Base-by-base conservation (phyloP, 2,888 invertebrate species). In the Oxytorus armatus region DNA sequence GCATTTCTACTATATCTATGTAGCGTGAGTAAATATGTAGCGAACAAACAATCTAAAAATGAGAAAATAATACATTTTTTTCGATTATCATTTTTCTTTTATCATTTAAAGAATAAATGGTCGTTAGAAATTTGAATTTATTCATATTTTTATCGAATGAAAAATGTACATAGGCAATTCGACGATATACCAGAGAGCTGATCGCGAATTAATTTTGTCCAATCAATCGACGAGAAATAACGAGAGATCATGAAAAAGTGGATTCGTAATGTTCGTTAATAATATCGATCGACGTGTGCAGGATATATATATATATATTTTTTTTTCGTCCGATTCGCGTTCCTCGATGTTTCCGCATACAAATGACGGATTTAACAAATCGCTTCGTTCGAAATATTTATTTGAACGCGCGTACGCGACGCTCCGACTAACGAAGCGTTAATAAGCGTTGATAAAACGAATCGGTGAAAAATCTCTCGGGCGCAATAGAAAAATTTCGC, bases 21-120 rank as follows among this genome's bases (percentile, higher is more conserved):
- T 59, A 59, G 42, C 77, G 18, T 73, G 49, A 53, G 51, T 44
- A 53, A 73, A 78, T 55, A 49, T 49, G 73, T 73, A 59, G 69
- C 65, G 78, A 69, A 82, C 76, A 70, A 80, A 73, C 74, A 63
- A 61, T 81, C 74, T 68, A 79, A 80, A 80, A 79, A 83, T 80
- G 72, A 65, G 23, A 63, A 70, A 65, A 53, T 18, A 11, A n/a
- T n/a, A n/a, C n/a, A n/a, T n/a, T n/a, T n/a, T n/a, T n/a, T n/a
- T n/a, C n/a, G n/a, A n/a, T n/a, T n/a, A n/a, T n/a, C n/a, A n/a
- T n/a, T n/a, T n/a, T n/a, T n/a, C n/a, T n/a, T n/a, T n/a, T n/a
- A n/a, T n/a, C n/a, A 33, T 33, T 8, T 44, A 33, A 18, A 18
- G 21, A n/a, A n/a, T n/a, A n/a, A n/a, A n/a, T n/a, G n/a, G n/a